Percentiles rank a stretch among this genome's conserved stretches.
phyloP scores from a whole-genome alignment of 2,797 vertebrate species.

The Falco concolor region DNA sequence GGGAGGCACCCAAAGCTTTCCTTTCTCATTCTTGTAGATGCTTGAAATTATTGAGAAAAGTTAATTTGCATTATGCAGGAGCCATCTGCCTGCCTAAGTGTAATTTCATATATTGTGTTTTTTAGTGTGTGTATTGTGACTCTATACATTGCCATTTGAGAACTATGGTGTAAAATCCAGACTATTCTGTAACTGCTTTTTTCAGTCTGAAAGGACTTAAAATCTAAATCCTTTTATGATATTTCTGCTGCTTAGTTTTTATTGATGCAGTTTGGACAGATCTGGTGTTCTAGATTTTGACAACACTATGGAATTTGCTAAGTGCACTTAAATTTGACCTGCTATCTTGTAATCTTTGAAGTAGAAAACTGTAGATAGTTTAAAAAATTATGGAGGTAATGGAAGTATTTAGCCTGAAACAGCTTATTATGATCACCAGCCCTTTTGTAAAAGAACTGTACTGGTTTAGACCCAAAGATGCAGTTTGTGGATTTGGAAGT shows the following conservation, averaged over 20 bases:
- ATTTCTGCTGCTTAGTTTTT: background rate
- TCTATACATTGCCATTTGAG: background rate
- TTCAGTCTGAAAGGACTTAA: background rate
- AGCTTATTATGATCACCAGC: background rate
- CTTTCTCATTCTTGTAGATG: background rate
- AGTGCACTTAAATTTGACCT: background rate
- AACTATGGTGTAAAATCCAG: background rate
- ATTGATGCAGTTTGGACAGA: background rate
- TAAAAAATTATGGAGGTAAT: background rate
- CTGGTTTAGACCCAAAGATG: background rate
- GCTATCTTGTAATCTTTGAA: background rate
- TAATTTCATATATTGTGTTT: background rate
- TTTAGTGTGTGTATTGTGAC: background rate
- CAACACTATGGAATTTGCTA: background rate
- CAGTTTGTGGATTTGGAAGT: background rate
- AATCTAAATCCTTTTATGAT: background rate
- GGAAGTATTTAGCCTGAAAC: background rate
- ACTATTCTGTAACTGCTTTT: background rate
- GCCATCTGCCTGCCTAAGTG: background rate
- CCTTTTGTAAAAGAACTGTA: background rate
- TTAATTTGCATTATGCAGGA: background rate
- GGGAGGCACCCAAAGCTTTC: background rate
- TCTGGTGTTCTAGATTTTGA: background rate
- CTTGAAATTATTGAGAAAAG: background rate
- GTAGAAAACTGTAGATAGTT: background rate